These are phyloP conservation scores for Eristalis intricaria DNA, from an alignment of 2,888 invertebrate genomes.

Conservation along the genomic window DNA sequence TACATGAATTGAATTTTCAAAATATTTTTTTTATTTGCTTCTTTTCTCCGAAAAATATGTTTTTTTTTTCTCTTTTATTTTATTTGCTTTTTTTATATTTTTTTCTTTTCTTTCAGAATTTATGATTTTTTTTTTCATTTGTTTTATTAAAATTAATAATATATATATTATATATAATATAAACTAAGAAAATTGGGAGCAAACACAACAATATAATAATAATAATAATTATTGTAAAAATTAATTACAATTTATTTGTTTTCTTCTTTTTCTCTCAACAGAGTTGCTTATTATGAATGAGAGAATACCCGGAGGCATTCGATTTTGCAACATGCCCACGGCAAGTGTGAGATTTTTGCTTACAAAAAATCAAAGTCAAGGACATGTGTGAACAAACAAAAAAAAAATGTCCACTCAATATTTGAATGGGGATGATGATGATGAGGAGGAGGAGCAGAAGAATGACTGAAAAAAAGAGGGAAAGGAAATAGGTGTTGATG, in stretches of 20 bases:
- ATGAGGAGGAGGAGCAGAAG: too few relatives aligned
- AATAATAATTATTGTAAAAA: constrained; percentile 55
- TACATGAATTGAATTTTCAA: constrained; percentile 52
- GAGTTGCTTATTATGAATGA: not conserved
- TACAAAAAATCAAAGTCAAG: not conserved
- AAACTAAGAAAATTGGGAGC: constrained; percentile 70
- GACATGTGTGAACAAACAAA: not conserved
- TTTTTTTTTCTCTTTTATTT: constrained; percentile 39
- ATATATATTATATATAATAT: constrained; percentile 67
- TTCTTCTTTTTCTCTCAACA: not conserved
- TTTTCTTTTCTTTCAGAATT: constrained; percentile 27
- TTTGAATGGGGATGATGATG: too few relatives aligned
- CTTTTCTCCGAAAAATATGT: constrained; percentile 68
- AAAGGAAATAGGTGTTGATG: not conserved
- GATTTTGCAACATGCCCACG: not conserved
- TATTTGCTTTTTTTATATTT: not conserved
- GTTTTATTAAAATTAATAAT: constrained; percentile 59
- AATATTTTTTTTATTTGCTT: constrained; percentile 69
- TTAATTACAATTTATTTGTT: constrained; percentile 40
- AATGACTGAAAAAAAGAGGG: too few relatives aligned
- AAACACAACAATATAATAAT: constrained; percentile 70
- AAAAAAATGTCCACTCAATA: too few relatives aligned
- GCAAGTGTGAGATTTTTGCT: not conserved
- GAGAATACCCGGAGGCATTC: too few relatives aligned
- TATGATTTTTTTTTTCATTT: constrained; percentile 23